Percentiles rank a stretch among this genome's conserved stretches.
These are phyloP conservation scores for Austrofundulus limnaeus DNA, from an alignment of 2,113 vertebrate species.

Conservation along the genomic window DNA sequence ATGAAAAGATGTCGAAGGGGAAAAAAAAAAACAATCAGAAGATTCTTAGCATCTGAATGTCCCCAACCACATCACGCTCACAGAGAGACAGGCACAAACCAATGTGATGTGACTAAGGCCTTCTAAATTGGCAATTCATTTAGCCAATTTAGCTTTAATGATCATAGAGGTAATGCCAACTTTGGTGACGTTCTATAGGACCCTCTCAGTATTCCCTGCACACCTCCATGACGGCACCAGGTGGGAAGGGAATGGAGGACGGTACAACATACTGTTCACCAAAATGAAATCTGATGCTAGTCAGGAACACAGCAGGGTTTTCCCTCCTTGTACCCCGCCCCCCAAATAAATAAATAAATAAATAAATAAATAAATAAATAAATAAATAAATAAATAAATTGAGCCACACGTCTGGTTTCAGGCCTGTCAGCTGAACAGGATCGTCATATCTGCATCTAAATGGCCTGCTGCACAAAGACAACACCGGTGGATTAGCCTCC, in stretches of 20 bases:
- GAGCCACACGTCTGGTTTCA: constrained; percentile 30
- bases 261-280: constrained; percentile 33
- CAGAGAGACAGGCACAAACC: constrained; percentile 26
- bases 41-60: constrained; percentile 38
- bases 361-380: no score
- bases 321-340: no score
- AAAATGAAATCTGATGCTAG: constrained; percentile 45
- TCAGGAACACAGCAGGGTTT: constrained; percentile 31
- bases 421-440: constrained; percentile 24
- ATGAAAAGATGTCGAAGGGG: constrained; percentile 45
- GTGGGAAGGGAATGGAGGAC: constrained; percentile 19
- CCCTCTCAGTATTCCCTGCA: constrained; percentile 58
- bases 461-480: constrained; percentile 57
- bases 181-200: constrained; percentile 50
- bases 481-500: constrained; percentile 47
- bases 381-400: background rate
- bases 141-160: constrained; percentile 72
- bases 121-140: constrained; percentile 79
- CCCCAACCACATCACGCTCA: constrained; percentile 23
- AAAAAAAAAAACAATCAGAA: constrained; percentile 1
- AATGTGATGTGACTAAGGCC: constrained; percentile 69
- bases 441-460: constrained; percentile 66
- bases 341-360: no score
- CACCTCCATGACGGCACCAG: constrained; percentile 30
- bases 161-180: constrained; percentile 77